phyloP scores from a whole-genome alignment of 2,113 vertebrate genomes.

The Notothenia coriiceps region DNA sequence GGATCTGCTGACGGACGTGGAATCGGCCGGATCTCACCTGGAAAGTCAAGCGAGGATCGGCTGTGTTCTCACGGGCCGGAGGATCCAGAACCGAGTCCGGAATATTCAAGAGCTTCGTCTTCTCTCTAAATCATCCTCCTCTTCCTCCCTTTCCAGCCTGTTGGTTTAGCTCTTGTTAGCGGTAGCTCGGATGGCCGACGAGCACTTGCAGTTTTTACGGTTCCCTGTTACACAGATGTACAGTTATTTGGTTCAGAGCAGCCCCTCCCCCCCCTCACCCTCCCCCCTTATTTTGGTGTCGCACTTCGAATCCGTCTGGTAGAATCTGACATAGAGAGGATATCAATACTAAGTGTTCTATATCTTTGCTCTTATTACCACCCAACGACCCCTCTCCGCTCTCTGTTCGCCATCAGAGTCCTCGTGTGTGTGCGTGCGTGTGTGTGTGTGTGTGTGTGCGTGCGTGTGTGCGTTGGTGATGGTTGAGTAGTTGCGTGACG shows the following conservation, averaged over 20 bases:
- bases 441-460: conserved; percentile 26
- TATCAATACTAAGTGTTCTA: conserved; percentile 71
- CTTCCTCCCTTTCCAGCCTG: conserved; percentile 36
- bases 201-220: conserved; percentile 50
- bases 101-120: conserved; percentile 42
- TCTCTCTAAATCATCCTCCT: conserved; percentile 37
- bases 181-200: conserved; percentile 21
- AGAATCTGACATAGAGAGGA: conserved; percentile 47
- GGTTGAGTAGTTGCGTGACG: conserved; percentile 47
- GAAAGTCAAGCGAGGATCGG: background rate
- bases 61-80: conserved; percentile 33
- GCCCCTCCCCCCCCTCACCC: conserved; percentile 10
- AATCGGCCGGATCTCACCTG: conserved; percentile 40
- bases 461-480: background rate
- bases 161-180: conserved; percentile 57
- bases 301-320: conserved; percentile 57
- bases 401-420: conserved; percentile 51
- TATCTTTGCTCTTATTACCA: conserved; percentile 69
- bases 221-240: conserved; percentile 58
- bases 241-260: conserved; percentile 62
- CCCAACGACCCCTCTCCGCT: conserved; percentile 14
- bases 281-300: conserved; percentile 51
- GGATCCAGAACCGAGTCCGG: conserved; percentile 41
- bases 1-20: conserved; percentile 17
- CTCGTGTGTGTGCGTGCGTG: conserved; percentile 44